Percentiles rank a stretch among this genome's conserved stretches.
Evolutionary conservation across 2,888 invertebrate genomes (phyloP).

Genomic region (Celastrina argiolus): DNA sequence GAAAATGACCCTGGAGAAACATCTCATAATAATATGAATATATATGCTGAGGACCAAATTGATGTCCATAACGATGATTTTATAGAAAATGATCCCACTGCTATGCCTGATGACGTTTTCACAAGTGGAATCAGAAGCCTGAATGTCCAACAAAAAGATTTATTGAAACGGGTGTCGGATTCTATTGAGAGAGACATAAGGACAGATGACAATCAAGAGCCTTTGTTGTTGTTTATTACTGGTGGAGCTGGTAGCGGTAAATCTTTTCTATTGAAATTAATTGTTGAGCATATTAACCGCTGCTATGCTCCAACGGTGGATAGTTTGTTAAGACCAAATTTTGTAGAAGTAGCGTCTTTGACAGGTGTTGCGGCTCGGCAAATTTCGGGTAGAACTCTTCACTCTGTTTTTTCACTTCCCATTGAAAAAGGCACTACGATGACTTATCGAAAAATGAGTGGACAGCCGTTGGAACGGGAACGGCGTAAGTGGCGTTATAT

Average conservation of each 20-base stretch:
- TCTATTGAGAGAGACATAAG: background rate
- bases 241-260: conserved; percentile 38
- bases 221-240: conserved; percentile 32
- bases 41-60: conserved; percentile 21
- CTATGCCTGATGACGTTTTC: conserved; percentile 33
- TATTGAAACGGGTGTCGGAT: background rate
- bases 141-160: conserved; percentile 29
- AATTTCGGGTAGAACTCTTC: conserved; percentile 35
- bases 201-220: background rate
- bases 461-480: no score
- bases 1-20: no score
- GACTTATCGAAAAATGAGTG: conserved; percentile 30
- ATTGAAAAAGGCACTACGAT: conserved; percentile 38
- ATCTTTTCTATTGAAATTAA: conserved; percentile 37
- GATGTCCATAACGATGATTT: no score
- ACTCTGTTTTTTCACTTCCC: conserved; percentile 33
- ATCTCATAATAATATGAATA: no score
- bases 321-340: conserved; percentile 25
- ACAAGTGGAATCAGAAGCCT: conserved; percentile 28
- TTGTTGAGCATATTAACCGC: conserved; percentile 37
- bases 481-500: no score
- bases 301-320: conserved; percentile 33
- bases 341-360: background rate
- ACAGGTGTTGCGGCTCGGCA: conserved; percentile 25
- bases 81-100: no score